Percentiles rank a stretch among this genome's conserved stretches.
phyloP scores from a whole-genome alignment of 2,113 vertebrate genomes.

The Megaleporinus macrocephalus region DNA sequence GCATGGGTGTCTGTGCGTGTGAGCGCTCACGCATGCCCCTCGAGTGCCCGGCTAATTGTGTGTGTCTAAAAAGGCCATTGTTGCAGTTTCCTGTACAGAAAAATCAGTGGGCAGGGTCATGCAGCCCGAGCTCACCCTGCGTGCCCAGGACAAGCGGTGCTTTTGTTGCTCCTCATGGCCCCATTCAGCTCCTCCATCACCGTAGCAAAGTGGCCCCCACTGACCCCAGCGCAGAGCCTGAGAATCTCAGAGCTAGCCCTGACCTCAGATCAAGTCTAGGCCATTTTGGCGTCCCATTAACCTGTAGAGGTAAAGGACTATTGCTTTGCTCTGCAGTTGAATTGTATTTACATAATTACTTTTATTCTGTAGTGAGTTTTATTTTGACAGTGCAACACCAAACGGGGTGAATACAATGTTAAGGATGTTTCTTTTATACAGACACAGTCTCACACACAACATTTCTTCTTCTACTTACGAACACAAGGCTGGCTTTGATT shows the following conservation, averaged over 20 bases:
- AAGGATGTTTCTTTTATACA: too few species aligned
- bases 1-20: slow-evolving; percentile 19
- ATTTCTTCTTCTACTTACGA: too few species aligned
- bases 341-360: too few species aligned
- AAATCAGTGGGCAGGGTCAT: slow-evolving; percentile 37
- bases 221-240: slow-evolving; percentile 23
- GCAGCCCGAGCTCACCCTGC: slow-evolving; percentile 19
- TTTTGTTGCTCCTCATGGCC: slow-evolving; percentile 48
- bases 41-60: slow-evolving; percentile 50
- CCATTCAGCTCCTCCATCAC: slow-evolving; percentile 46
- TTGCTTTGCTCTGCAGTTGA: background rate
- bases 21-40: slow-evolving; percentile 33
- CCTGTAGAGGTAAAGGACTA: background rate
- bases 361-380: too few species aligned
- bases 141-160: slow-evolving; percentile 40
- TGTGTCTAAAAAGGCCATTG: slow-evolving; percentile 48
- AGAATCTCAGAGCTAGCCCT: slow-evolving; percentile 18
- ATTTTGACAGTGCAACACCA: too few species aligned
- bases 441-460: background rate
- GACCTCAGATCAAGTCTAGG: slow-evolving; percentile 37
- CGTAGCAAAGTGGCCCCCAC: slow-evolving; percentile 46
- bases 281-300: background rate
- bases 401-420: too few species aligned
- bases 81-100: slow-evolving; percentile 51
- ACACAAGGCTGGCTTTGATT: too few species aligned